phyloP scores from a whole-genome alignment of 1,140 invertebrate genomes.

The Cherax destructor region DNA sequence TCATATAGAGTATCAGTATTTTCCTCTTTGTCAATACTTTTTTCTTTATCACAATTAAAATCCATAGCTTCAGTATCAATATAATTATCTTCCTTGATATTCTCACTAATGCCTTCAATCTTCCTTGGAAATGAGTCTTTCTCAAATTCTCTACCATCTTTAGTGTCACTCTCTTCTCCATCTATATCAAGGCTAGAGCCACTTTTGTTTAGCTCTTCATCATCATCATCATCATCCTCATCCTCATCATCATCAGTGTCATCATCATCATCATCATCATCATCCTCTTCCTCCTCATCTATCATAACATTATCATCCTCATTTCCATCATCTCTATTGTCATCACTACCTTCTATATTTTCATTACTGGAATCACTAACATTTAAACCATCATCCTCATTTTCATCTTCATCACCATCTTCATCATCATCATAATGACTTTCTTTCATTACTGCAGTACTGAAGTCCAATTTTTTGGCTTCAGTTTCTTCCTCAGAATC shows the following conservation, averaged over 20 bases:
- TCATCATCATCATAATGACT: neutral
- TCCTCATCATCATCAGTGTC: slow-evolving; percentile 12
- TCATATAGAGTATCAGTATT: neutral
- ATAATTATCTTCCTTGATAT: neutral
- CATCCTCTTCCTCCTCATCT: neutral
- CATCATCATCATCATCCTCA: slow-evolving; percentile 14
- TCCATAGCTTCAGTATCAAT: neutral
- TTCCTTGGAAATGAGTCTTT: neutral
- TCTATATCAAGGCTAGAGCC: slow-evolving; percentile 17
- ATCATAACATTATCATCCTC: neutral
- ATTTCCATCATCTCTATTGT: neutral
- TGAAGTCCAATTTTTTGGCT: neutral
- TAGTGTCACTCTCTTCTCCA: slow-evolving; percentile 3
- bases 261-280: slow-evolving; percentile 21
- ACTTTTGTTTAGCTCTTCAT: slow-evolving; percentile 28
- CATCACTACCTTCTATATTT: neutral
- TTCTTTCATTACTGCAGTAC: neutral
- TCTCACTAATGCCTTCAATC: neutral
- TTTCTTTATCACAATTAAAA: neutral
- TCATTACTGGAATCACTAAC: slow-evolving; percentile 12
- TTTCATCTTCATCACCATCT: neutral
- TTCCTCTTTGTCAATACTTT: neutral
- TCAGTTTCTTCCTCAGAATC: slow-evolving; percentile 1
- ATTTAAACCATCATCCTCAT: slow-evolving; percentile 6
- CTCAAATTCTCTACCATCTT: neutral